These are phyloP conservation scores for Aegotheles bennettii DNA, from an alignment of 2,113 vertebrate species.

Conservation along the genomic window DNA sequence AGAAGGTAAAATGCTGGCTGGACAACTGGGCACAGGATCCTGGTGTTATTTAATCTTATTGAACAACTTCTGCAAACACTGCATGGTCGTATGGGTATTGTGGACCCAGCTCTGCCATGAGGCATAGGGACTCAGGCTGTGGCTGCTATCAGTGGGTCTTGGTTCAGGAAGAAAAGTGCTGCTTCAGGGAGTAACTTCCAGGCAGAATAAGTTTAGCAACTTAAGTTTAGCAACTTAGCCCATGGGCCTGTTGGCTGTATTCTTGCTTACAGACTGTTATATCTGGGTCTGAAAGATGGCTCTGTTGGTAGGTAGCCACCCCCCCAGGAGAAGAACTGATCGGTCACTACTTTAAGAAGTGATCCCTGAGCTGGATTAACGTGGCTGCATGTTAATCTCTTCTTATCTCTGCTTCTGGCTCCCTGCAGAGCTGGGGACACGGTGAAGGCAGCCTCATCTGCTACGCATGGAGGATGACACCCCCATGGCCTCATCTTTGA, in stretches of 20 bases:
- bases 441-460: not conserved
- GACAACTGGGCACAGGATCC: not conserved
- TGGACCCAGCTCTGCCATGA: not conserved
- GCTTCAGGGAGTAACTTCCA: not conserved
- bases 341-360: not conserved
- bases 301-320: not conserved
- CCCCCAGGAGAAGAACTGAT: not conserved
- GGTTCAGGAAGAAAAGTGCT: not conserved
- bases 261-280: not conserved
- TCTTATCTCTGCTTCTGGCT: not conserved
- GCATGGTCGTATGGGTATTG: not conserved
- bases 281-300: not conserved
- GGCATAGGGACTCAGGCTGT: not conserved
- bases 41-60: not conserved
- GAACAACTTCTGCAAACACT: not conserved
- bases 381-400: not conserved
- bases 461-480: accelerated
- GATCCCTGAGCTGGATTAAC: not conserved
- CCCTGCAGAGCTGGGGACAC: not conserved
- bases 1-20: not conserved
- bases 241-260: not conserved
- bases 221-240: not conserved
- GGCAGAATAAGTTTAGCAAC: not conserved
- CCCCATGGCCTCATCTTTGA: not conserved
- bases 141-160: accelerated